A percentile compares a stretch with the other conserved stretches of the same genome.
phyloP scores from a whole-genome alignment of 1,140 invertebrate genomes.

The Metaphire vulgaris region DNA sequence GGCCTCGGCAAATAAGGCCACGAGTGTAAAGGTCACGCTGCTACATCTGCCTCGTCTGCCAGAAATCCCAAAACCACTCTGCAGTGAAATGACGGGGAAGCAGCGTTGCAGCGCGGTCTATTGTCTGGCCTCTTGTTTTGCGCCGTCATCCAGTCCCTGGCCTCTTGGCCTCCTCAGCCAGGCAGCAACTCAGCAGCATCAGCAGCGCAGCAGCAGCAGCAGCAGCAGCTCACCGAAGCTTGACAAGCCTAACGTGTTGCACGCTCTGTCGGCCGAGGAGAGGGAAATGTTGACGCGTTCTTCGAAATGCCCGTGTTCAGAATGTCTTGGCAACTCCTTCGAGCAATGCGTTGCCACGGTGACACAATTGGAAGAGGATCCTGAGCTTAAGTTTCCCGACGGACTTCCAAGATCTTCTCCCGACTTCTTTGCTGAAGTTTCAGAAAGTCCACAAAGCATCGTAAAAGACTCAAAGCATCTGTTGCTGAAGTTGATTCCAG shows the following conservation, averaged over 20 bases:
- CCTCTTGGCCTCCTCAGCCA: not conserved
- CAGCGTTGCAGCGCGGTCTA: too few species aligned
- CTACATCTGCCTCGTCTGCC: conserved; percentile 40
- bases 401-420: not conserved
- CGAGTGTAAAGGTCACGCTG: conserved; percentile 60
- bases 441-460: not conserved
- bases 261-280: not conserved
- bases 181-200: too few species aligned
- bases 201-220: too few species aligned
- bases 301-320: not conserved
- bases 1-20: conserved; percentile 65
- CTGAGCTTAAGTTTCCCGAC: not conserved
- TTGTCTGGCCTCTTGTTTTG: too few species aligned
- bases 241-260: not conserved
- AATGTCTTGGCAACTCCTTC: not conserved
- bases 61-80: conserved; percentile 13
- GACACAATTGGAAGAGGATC: too few species aligned
- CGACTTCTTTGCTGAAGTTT: not conserved
- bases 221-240: not conserved
- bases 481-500: not conserved
- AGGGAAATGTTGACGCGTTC: not conserved
- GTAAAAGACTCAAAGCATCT: not conserved
- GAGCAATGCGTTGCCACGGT: not conserved
- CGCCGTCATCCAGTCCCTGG: too few species aligned
- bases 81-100: not conserved